Conservation (phyloP, 2,113 vertebrate species). For the Archocentrus centrarchus region DNA sequence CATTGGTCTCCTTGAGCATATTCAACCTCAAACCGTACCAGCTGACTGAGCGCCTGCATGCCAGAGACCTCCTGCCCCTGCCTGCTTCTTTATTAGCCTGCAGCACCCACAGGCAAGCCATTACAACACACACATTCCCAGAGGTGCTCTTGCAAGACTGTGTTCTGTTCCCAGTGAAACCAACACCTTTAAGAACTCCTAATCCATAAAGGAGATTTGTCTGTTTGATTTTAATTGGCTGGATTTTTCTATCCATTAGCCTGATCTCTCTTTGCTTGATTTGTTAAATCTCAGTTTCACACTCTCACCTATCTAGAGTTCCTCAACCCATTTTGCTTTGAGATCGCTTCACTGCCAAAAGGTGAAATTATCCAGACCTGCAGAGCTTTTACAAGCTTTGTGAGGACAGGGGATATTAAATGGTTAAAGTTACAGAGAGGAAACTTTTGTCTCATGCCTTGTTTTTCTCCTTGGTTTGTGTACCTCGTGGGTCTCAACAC, state of each 20-base stretch:
- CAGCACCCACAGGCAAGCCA: slow-evolving; percentile 43
- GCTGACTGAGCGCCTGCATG: slow-evolving; percentile 57
- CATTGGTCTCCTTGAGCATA: slow-evolving; percentile 57
- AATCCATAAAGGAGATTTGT: slow-evolving; percentile 53
- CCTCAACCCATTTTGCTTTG: neutral
- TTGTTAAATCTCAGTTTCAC: slow-evolving; percentile 7
- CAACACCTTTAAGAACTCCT: slow-evolving; percentile 37
- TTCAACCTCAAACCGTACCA: slow-evolving; percentile 57
- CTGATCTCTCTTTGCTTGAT: neutral
- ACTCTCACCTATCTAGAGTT: slow-evolving; percentile 19
- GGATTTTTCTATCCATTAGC: slow-evolving; percentile 8
- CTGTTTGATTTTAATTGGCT: slow-evolving; percentile 47
- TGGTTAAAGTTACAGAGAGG: slow-evolving; percentile 14
- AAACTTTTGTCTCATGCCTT: neutral
- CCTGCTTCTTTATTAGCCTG: neutral
- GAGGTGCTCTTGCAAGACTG: neutral
- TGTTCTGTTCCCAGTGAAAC: neutral
- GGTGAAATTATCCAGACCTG: slow-evolving; percentile 21
- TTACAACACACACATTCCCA: slow-evolving; percentile 8
- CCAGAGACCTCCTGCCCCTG: slow-evolving; percentile 41
- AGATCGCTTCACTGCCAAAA: slow-evolving; percentile 32
- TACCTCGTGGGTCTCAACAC: slow-evolving; percentile 50
- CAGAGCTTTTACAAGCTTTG: neutral
- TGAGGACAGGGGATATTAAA: neutral
- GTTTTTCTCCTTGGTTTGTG: neutral